Evolutionary conservation across 2,797 vertebrate genomes (phyloP).

Genomic region (Crypturellus tataupa): DNA sequence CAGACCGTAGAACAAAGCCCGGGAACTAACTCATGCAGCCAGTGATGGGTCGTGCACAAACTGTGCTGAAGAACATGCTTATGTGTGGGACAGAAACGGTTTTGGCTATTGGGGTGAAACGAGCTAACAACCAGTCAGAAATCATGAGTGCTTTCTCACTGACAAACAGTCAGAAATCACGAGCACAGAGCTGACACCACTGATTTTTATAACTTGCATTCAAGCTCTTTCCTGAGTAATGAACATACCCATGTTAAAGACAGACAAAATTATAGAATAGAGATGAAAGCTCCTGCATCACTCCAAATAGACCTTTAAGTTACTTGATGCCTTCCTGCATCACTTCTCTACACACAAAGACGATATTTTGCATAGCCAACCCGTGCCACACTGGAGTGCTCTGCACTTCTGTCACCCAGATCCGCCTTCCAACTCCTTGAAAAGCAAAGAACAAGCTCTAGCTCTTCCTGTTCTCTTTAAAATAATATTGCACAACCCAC

Average conservation of each 20-base stretch:
- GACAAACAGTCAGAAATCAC: neutral
- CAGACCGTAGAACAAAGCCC: neutral
- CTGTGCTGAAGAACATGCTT: neutral
- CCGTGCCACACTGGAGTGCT: neutral
- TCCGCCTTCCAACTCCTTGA: neutral
- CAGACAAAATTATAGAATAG: neutral
- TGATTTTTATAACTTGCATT: neutral
- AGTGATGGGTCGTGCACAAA: neutral
- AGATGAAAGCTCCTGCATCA: neutral
- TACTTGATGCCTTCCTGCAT: neutral
- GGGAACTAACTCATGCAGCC: neutral
- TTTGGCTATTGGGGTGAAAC: neutral
- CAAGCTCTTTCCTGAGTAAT: neutral
- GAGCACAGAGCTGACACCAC: neutral
- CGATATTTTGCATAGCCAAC: neutral
- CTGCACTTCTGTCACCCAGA: neutral
- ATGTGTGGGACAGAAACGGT: neutral
- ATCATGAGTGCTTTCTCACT: neutral
- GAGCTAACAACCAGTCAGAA: neutral
- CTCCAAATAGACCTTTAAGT: neutral
- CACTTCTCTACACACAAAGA: neutral
- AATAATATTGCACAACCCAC: constrained; percentile 15
- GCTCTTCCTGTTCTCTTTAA: constrained; percentile 7
- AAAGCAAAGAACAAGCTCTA: neutral
- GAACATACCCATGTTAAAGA: neutral